A percentile compares a stretch with the other conserved stretches of the same genome.
Conservation (phyloP, 2,888 invertebrate species). For the Amphipyra tragopoginis region DNA sequence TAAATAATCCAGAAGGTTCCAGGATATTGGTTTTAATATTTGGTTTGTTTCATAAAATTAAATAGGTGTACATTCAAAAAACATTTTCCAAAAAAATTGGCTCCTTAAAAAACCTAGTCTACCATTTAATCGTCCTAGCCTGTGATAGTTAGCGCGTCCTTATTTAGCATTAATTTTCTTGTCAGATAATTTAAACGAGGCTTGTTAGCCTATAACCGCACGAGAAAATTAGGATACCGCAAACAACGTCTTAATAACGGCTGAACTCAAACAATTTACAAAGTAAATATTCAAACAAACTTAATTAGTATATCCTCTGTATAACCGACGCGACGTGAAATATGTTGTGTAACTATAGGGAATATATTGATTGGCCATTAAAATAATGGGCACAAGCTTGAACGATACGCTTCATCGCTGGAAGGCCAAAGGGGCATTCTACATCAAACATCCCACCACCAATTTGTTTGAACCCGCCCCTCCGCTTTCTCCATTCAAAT, state of each 20-base stretch:
- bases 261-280: constrained; percentile 84
- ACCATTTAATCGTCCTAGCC: constrained; percentile 32
- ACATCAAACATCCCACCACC: constrained; percentile 64
- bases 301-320: constrained; percentile 81
- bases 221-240: constrained; percentile 72
- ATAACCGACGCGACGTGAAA: constrained; percentile 72
- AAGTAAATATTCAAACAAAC: constrained; percentile 86
- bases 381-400: constrained; percentile 82
- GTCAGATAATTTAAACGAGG: constrained; percentile 45
- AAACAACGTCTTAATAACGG: constrained; percentile 81
- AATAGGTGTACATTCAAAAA: constrained; percentile 6
- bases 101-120: constrained; percentile 36
- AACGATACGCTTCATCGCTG: constrained; percentile 76
- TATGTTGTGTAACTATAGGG: constrained; percentile 80
- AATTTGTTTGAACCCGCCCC: constrained; percentile 49
- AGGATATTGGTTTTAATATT: not conserved
- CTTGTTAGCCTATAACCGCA: constrained; percentile 59
- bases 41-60: constrained; percentile 13
- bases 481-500: constrained; percentile 44
- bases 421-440: constrained; percentile 74
- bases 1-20: too few species aligned
- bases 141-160: constrained; percentile 37
- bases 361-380: constrained; percentile 86
- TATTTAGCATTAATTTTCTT: constrained; percentile 43
- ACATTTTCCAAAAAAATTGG: constrained; percentile 27